Evolutionary conservation across 2,113 vertebrate species (phyloP), one percentile per base, ranked within the genome.

Genomic region (Thunnus thynnus): DNA sequence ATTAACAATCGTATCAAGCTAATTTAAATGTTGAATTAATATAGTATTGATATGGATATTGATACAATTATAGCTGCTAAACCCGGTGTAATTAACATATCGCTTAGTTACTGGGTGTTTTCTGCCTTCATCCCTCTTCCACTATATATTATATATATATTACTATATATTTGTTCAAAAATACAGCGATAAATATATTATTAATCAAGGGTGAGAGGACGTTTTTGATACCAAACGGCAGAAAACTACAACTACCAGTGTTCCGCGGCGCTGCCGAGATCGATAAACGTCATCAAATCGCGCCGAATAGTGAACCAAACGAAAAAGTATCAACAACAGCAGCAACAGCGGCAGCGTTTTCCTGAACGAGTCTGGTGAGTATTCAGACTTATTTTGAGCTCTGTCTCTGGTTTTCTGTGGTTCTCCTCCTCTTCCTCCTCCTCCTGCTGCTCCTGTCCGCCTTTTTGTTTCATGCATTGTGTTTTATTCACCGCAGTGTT

Each of bases 401-500:
- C 27, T 4, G 1, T 41, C 55, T 20, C 25, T 66, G 0, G 2
- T 8, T 46, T 44, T 52, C 0, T 52, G 6, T 36, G 9, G 2
- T 1, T 71, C 7, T 17, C 1, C 13, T 60, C 10, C 5, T 25
- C 17, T 20, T 3, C 44, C 44, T 63, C 47, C 48, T 64, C 22
- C 41, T 25, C 27, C 4, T 13, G 6, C n/a, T 27, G 2, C 30
- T 18, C n/a, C 16, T 27, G 3, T 18, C 9, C 13, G 2, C 54
- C 8, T 20, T 44, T 32, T 52, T 67, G 14, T 62, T 52, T 3
- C 51, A 54, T 36, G n/a, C 0, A 5, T 84, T 84, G 81, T 84
- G 68, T 66, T 73, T 47, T 9, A 50, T 27, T 55, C 5, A 76
- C 93, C 91, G 62, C 93, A 90, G 56, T 70, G 84, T 94, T 94